Conservation (phyloP, 2,888 invertebrate species). For the Chrysolina americana region DNA sequence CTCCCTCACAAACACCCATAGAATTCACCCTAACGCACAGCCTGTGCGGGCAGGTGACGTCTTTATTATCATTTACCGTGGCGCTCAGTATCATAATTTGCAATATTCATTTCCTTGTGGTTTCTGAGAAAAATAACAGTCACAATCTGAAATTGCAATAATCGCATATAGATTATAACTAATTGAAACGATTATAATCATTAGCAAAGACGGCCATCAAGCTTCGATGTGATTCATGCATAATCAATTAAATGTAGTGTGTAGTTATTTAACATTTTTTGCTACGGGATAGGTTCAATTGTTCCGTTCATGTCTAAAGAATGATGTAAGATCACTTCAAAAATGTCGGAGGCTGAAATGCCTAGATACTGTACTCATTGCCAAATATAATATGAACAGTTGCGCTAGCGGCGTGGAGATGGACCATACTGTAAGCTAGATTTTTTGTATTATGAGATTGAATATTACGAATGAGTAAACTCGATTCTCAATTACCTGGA, state of each 20-base stretch:
- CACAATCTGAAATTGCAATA: background rate
- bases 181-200: background rate
- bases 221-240: background rate
- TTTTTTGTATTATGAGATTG: no score
- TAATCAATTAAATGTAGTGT: background rate
- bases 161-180: background rate
- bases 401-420: background rate
- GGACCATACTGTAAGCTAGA: no score
- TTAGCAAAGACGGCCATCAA: background rate
- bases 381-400: background rate
- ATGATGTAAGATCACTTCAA: slow-evolving; percentile 10
- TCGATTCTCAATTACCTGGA: no score
- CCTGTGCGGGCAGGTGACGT: no score
- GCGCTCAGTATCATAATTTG: no score
- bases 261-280: background rate
- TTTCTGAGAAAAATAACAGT: background rate
- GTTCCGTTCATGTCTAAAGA: background rate
- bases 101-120: background rate
- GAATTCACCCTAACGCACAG: no score
- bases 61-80: no score
- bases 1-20: no score
- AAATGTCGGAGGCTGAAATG: background rate
- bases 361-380: background rate
- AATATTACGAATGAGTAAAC: no score
- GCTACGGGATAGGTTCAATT: background rate